These are phyloP conservation scores for Cryptosula pallasiana DNA, from an alignment of 2,888 invertebrate species.

Conservation along the genomic window DNA sequence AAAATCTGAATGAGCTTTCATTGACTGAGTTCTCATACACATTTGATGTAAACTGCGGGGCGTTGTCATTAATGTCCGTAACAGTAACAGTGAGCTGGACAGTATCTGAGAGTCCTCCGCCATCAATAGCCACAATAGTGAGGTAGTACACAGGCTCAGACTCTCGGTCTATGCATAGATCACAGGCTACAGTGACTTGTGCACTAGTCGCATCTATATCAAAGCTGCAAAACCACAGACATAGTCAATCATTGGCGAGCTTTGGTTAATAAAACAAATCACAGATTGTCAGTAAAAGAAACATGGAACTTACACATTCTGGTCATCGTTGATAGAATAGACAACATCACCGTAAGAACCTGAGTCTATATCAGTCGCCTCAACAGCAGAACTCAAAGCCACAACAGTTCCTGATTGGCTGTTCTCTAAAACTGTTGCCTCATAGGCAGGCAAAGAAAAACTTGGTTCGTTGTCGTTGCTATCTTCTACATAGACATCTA, in stretches of 20 bases:
- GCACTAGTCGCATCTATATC: neutral
- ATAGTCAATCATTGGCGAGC: no score
- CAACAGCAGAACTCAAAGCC: neutral
- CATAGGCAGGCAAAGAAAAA: neutral
- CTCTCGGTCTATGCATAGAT: neutral
- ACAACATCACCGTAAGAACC: neutral
- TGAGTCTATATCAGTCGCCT: neutral
- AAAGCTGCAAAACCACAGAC: no score
- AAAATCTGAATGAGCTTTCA: neutral
- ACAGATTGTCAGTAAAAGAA: no score
- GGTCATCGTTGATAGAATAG: neutral
- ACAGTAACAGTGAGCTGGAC: neutral
- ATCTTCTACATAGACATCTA: neutral
- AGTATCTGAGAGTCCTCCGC: neutral
- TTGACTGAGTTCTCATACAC: neutral
- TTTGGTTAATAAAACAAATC: no score
- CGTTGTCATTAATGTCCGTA: conserved; percentile 3
- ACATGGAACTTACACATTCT: neutral
- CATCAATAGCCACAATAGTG: conserved; percentile 2
- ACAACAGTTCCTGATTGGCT: neutral
- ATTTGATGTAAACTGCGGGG: neutral
- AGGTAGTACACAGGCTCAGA: neutral
- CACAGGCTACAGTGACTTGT: neutral
- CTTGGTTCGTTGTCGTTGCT: conserved; percentile 2
- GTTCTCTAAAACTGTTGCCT: neutral